Evolutionary conservation across 1,140 invertebrate species (phyloP).

Genomic region (Babylonia areolata): DNA sequence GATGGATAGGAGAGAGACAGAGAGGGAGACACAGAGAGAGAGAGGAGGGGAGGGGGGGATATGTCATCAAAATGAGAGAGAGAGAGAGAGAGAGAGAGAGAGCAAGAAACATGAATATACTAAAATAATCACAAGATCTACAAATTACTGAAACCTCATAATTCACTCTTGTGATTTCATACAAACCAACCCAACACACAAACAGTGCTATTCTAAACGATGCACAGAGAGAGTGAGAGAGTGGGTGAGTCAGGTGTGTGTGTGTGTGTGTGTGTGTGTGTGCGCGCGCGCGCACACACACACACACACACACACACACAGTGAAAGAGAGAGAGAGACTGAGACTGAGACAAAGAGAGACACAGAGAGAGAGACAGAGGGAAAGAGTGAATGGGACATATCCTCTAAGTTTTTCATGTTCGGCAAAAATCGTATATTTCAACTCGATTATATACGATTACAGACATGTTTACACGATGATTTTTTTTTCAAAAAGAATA

Average conservation of each 20-base stretch:
- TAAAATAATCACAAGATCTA: no score
- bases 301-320: conserved; percentile 11
- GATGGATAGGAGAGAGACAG: conserved; percentile 15
- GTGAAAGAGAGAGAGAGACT: conserved; percentile 5
- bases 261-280: neutral
- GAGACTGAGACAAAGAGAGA: conserved; percentile 12
- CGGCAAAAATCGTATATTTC: no score
- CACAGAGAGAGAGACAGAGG: conserved; percentile 16
- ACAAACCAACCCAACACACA: no score
- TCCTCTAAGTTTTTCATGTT: no score
- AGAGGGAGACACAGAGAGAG: conserved; percentile 16
- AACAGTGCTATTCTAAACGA: no score
- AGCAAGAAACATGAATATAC: neutral
- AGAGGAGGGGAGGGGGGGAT: neutral
- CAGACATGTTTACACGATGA: no score
- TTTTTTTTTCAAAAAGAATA: no score
- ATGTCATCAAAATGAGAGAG: neutral
- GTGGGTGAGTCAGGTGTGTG: neutral
- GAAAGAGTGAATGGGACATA: neutral
- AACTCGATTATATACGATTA: no score
- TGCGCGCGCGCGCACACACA: neutral
- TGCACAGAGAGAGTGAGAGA: conserved; percentile 16
- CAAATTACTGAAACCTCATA: no score
- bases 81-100: conserved; percentile 15
- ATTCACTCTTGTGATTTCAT: no score